Evolutionary conservation across 2,888 invertebrate species (phyloP), one percentile per base, ranked within the genome.

Genomic region (Aleiodes leptofemur): DNA sequence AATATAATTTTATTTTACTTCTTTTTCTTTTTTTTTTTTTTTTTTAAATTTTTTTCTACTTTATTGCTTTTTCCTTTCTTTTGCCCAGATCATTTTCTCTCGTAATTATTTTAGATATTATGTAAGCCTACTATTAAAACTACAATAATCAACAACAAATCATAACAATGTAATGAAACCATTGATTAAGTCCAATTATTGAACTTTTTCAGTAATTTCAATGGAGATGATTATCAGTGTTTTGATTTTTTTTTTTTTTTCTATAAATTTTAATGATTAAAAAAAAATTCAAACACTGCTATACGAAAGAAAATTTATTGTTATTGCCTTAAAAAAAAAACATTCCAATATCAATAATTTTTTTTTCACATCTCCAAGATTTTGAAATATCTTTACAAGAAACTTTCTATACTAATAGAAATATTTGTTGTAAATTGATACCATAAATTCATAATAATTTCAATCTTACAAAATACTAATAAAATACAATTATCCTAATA

Each of bases 131-230:
- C 76, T 72, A 77, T 77, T 83, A 85, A 57, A 82, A 78, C 84
- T 87, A 87, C 81, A 85, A 84, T 85, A 87, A 81, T 86, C 83
- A 87, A 87, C 87, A 87, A 87, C 85, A 88, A 86, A 81, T 84
- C 77, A 87, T 82, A 86, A 87, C 87, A 87, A 87, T 86, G 79
- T 79, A 77, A 78, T 83, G 81, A 85, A 80, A 79, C 82, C 81
- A 74, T 69, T 79, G 77, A 76, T 79, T 75, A 82, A 82, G 78
- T 78, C 34, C 59, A 56, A 76, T 70, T 76, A 74, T 69, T 55
- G 66, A 74, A 64, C 77, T 80, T 76, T 74, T 76, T 76, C 78
- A 73, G 72, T 73, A 81, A 81, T 80, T 80, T 82, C 77, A 69
- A 72, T 70, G 73, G 74, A 64, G 75, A 79, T 76, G 73, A 77